Conservation (phyloP, 2,888 invertebrate genomes). For the Melanostoma mellinum region DNA sequence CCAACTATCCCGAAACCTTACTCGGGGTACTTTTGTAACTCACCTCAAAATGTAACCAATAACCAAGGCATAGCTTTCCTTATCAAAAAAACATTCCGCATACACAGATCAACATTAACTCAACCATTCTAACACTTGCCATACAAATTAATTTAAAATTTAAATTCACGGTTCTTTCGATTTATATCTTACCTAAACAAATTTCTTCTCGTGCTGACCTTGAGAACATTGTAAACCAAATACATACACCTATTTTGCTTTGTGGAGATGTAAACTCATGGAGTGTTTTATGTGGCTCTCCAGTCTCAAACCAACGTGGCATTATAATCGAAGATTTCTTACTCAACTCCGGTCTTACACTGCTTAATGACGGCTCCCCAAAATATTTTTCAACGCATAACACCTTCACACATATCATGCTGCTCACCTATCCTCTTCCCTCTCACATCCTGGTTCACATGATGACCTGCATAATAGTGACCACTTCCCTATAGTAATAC, state of each 20-base stretch:
- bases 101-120: conserved; percentile 8
- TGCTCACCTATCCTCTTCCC: too few relatives aligned
- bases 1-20: conserved; percentile 6
- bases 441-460: too few relatives aligned
- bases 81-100: conserved; percentile 34
- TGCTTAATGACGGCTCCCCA: too few relatives aligned
- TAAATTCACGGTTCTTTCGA: conserved; percentile 15
- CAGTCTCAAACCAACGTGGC: conserved; percentile 6
- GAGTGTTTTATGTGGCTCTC: conserved; percentile 24
- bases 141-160: conserved; percentile 3
- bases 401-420: too few relatives aligned
- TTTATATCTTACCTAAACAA: conserved; percentile 25
- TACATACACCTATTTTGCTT: not conserved
- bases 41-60: not conserved
- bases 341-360: not conserved
- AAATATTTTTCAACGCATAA: too few relatives aligned
- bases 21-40: conserved; percentile 13
- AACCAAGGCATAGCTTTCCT: conserved; percentile 27
- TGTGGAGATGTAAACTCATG: conserved; percentile 36
- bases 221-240: not conserved
- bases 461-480: too few relatives aligned
- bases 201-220: conserved; percentile 2
- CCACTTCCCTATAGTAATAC: too few relatives aligned
- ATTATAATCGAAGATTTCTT: conserved; percentile 11
- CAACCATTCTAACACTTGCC: not conserved